phyloP scores from a whole-genome alignment of 2,797 vertebrate species.

The Pelobates cultripes region DNA sequence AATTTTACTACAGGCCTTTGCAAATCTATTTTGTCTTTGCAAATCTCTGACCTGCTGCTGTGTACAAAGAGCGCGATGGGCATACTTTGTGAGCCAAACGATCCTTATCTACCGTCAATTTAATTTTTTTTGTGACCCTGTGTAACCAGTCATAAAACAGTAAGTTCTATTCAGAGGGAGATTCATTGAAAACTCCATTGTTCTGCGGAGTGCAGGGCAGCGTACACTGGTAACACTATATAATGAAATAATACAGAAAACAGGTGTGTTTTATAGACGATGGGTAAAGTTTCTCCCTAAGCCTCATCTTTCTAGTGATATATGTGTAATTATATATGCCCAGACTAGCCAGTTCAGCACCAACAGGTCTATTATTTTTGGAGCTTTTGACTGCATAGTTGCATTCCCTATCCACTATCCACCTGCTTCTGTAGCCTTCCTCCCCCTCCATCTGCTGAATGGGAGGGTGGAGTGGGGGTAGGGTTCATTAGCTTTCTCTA shows the following conservation, averaged over 20 bases:
- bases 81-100: slow-evolving; percentile 14
- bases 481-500: slow-evolving; percentile 55
- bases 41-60: background rate
- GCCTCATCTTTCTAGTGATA: slow-evolving; percentile 55
- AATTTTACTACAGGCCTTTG: background rate
- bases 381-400: slow-evolving; percentile 51
- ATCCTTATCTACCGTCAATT: slow-evolving; percentile 32
- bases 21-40: slow-evolving; percentile 26
- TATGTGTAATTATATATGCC: slow-evolving; percentile 56
- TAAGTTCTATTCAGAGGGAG: slow-evolving; percentile 33
- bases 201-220: slow-evolving; percentile 8
- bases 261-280: slow-evolving; percentile 55
- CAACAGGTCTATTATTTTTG: slow-evolving; percentile 54
- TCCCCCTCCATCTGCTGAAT: slow-evolving; percentile 56
- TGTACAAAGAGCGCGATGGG: background rate
- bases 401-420: slow-evolving; percentile 51
- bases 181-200: slow-evolving; percentile 40
- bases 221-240: slow-evolving; percentile 50
- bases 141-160: slow-evolving; percentile 21
- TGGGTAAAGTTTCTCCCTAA: slow-evolving; percentile 51
- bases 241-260: slow-evolving; percentile 48
- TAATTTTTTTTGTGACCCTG: slow-evolving; percentile 22
- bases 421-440: slow-evolving; percentile 50
- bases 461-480: slow-evolving; percentile 49
- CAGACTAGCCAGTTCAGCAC: slow-evolving; percentile 53